A percentile compares a stretch with the other conserved stretches of the same genome.
Evolutionary conservation across 1,140 invertebrate genomes (phyloP).

Genomic region (Brachionus sp.): DNA sequence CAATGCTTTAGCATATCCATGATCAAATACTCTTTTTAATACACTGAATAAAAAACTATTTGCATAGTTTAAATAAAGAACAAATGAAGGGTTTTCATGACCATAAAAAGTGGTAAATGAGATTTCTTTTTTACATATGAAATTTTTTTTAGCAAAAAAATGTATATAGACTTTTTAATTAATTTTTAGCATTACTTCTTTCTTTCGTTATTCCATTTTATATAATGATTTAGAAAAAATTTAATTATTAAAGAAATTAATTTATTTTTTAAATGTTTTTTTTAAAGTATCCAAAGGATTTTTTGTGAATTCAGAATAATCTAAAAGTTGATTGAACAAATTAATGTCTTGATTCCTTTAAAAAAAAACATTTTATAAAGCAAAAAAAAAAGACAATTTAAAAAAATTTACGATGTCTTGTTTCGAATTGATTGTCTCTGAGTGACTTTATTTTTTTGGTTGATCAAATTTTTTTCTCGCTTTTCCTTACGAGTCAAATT

Average conservation of each 20-base stretch:
- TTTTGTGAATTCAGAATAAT: slow-evolving; percentile 24
- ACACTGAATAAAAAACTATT: no score
- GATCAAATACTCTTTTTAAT: no score
- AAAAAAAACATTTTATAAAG: not conserved
- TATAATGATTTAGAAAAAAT: no score
- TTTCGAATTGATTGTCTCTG: slow-evolving; percentile 34
- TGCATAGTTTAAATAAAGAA: no score
- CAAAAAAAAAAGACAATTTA: not conserved
- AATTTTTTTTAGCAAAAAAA: no score
- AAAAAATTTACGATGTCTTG: slow-evolving; percentile 13
- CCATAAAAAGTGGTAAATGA: no score
- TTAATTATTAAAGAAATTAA: not conserved
- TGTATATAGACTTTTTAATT: no score
- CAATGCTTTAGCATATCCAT: no score
- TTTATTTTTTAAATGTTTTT: slow-evolving; percentile 10
- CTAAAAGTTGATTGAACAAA: slow-evolving; percentile 39
- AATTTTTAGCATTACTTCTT: no score
- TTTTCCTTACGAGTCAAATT: slow-evolving; percentile 30
- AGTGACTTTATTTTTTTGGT: not conserved
- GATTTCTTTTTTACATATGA: no score
- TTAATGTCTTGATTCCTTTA: slow-evolving; percentile 24
- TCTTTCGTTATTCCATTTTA: no score
- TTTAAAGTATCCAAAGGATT: slow-evolving; percentile 37
- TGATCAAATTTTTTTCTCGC: not conserved
- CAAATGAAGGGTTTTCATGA: no score